Percentiles rank a stretch among this genome's conserved stretches.
phyloP scores from a whole-genome alignment of 2,113 vertebrate genomes.

The Oryzias woworae region DNA sequence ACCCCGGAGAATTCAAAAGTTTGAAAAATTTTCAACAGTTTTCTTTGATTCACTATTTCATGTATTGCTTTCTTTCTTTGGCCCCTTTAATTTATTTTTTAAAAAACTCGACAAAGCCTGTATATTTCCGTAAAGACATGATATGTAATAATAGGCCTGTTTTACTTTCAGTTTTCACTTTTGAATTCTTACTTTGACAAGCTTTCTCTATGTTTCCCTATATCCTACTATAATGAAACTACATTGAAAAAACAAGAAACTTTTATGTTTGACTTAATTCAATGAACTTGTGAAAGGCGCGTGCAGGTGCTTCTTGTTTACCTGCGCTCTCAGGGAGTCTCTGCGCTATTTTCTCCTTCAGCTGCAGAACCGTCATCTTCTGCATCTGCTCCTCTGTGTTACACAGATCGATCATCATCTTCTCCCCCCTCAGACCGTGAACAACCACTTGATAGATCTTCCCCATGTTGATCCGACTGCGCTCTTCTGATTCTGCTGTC shows the following conservation, averaged over 20 bases:
- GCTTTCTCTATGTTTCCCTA: too few species aligned
- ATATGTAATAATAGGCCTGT: too few species aligned
- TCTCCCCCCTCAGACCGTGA: constrained; percentile 50
- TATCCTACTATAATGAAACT: too few species aligned
- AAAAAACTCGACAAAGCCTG: neutral
- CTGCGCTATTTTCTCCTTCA: constrained; percentile 54
- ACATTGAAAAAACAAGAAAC: too few species aligned
- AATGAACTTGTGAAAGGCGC: too few species aligned
- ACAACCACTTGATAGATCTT: constrained; percentile 61
- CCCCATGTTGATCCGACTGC: constrained; percentile 10
- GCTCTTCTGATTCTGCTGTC: accelerated
- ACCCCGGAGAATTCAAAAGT: too few species aligned
- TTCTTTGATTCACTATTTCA: too few species aligned
- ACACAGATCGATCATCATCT: constrained; percentile 54
- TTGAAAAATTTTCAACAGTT: too few species aligned
- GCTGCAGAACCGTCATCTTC: constrained; percentile 52
- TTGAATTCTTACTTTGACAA: too few species aligned
- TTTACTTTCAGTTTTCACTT: too few species aligned
- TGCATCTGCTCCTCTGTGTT: constrained; percentile 60
- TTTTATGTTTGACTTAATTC: too few species aligned
- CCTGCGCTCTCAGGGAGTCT: constrained; percentile 16
- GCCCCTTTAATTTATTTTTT: neutral
- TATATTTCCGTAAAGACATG: neutral
- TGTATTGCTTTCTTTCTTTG: neutral
- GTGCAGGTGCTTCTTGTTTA: neutral